Evolutionary conservation across 2,113 vertebrate species (phyloP).

Genomic region (Ahaetulla prasina): DNA sequence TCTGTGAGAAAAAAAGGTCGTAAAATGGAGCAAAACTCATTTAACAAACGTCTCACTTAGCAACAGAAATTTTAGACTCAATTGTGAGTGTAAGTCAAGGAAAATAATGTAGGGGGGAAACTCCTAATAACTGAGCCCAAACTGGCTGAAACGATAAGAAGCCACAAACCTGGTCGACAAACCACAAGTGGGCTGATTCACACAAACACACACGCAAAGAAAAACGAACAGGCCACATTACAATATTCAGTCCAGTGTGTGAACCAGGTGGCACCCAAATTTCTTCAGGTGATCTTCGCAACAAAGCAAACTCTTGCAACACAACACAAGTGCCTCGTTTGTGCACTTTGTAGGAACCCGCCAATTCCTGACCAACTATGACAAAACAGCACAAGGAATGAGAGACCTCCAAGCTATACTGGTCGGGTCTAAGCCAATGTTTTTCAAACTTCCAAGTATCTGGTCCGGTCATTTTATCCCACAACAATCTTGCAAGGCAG

Average conservation of each 20-base stretch:
- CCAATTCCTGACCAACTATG: neutral
- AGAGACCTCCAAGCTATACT: neutral
- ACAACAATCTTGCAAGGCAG: neutral
- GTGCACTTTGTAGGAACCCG: neutral
- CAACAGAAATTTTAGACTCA: neutral
- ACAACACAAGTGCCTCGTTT: neutral
- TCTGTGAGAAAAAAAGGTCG: neutral
- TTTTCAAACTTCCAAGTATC: neutral
- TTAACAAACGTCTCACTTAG: neutral
- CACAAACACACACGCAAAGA: neutral
- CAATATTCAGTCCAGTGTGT: accelerated
- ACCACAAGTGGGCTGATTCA: neutral
- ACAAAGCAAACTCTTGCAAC: neutral
- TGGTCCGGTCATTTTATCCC: neutral
- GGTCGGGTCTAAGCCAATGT: neutral
- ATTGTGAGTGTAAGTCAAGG: neutral
- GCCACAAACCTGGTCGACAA: neutral
- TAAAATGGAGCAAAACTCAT: neutral
- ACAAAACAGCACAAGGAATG: neutral
- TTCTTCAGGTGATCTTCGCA: neutral
- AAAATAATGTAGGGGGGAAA: no score
- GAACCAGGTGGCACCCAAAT: neutral
- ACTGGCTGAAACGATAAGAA: neutral
- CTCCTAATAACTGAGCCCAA: neutral
- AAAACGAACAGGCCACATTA: neutral